Evolutionary conservation across 2,888 invertebrate species (phyloP), one percentile per base, ranked within the genome.

Genomic region (Melinopterus prodromus): DNA sequence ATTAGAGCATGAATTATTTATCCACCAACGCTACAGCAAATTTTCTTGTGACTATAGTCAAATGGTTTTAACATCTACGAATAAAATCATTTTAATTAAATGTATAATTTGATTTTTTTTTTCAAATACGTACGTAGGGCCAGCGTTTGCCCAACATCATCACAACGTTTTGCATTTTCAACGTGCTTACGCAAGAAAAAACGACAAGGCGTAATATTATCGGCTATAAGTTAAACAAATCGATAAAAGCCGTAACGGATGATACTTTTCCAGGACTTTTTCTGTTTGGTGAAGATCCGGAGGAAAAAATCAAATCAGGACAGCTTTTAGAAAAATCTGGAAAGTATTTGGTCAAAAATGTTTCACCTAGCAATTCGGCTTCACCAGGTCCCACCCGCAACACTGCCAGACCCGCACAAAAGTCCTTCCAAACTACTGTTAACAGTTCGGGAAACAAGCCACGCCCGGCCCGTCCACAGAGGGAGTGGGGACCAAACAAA

Each of bases 391-490:
- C 38, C 9, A 38, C 6, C 38, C 38, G 38, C 9, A 38, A 38
- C 6, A 6, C 38, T 38, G 38, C 38, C 38, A 38, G 38, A 38
- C 38, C 38, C 38, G 6, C 38, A 38, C 71, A 16, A 15, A 15
- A 71, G 7, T 12, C 71, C 71, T 15, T 71, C 71, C 9, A 6
- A 71, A 71, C 71, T 71, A 16, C 16, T 71, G 71, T 7, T 12
- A 16, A 71, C 5, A 71, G 71, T 16, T 71, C 71, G 71, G 71
- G 71, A 71, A 71, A 71, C 71, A 71, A 12, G 16, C 9, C 16
- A 16, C 71, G 71, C 71, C 71, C 71, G 71, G 71, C 16, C 16
- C 71, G 71, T 71, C 71, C 71, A 71, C 16, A 71, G 71, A 71
- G 71, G 71, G 71, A 6, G 71, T 16, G 16, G 71, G 16, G 71